These are phyloP conservation scores for Scaptomyza reducta DNA, from an alignment of 2,888 invertebrate species.

Conservation along the genomic window DNA sequence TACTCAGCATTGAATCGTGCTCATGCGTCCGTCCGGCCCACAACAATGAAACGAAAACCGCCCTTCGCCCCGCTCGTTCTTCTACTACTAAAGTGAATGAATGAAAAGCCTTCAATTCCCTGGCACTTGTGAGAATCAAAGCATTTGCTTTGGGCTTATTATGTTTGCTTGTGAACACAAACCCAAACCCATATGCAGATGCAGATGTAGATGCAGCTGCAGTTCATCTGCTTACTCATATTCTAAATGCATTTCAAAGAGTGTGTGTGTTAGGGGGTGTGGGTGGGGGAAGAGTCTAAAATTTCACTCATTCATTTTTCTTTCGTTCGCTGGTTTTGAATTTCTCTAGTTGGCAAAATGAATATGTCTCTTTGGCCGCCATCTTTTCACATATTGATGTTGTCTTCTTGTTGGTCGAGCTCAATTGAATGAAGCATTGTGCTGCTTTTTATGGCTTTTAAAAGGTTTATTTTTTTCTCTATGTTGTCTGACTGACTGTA, in stretches of 20 bases:
- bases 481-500: conserved; percentile 17
- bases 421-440: conserved; percentile 57
- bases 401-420: conserved; percentile 7
- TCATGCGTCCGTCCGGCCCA: conserved; percentile 70
- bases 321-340: conserved; percentile 51
- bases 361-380: conserved; percentile 37
- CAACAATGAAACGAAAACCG: background rate
- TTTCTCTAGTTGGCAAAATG: conserved; percentile 45
- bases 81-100: background rate
- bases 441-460: conserved; percentile 54
- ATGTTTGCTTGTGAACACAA: conserved; percentile 16
- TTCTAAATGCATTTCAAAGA: conserved; percentile 50
- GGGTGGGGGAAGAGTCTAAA: no score
- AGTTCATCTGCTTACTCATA: conserved; percentile 25
- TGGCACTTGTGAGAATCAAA: conserved; percentile 59
- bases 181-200: background rate
- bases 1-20: conserved; percentile 37
- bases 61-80: background rate
- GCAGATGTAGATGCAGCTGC: conserved; percentile 41
- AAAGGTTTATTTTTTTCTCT: conserved; percentile 32
- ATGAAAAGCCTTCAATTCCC: conserved; percentile 31
- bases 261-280: no score
- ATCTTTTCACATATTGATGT: background rate
- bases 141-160: conserved; percentile 69
- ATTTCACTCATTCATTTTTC: conserved; percentile 63